Base-by-base conservation (phyloP, 2,888 invertebrate genomes). In the Agrotis ipsilon region DNA sequence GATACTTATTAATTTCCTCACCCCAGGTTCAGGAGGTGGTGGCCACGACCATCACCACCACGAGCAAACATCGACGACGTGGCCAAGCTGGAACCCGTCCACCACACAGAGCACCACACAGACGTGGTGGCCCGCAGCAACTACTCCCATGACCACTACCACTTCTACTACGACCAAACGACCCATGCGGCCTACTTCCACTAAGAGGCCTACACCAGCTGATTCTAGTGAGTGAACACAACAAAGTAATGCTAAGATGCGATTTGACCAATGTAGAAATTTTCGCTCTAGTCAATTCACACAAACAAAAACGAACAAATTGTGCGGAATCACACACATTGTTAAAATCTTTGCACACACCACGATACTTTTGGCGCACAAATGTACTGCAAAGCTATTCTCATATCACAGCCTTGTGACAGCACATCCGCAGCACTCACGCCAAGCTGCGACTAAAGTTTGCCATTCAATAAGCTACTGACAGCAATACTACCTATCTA, bases 41-140 rank as follows among this genome's bases (percentile, higher is more conserved):
- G 90, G 91, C 14, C 91, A 91, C 43, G 90, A 89, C 49, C 90
- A 90, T 63, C 92, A 92, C 67, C 92, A 92, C 83, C 86, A 92
- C 19, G 91, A 94, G 9, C 86, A 94, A 89, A 81, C 94, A 75
- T 79, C 95, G 1, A 96, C 96, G 5, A 93, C 94, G 1, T 94
- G 96, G 89, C 94, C 96, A 0, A 94, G 93, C 86, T 96, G 96
- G 94, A 91, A 87, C 70, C 86, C 84, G 3, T 78, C 84, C 7
- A 85, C 85, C 0, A 70, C 76, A 9, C 77, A 68, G 9, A 85
- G 66, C 57, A 81, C 81, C 54, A 18, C 72, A 7, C 85, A 85
- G n/a, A 79, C 86, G 7, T 85, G 85, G 85, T 85, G 85, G 64
- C 91, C 93, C 0, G 84, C 92, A 6, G 85, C 92, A n/a, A 93